phyloP scores from a whole-genome alignment of 2,888 invertebrate genomes.

The Apotomis capreana region DNA sequence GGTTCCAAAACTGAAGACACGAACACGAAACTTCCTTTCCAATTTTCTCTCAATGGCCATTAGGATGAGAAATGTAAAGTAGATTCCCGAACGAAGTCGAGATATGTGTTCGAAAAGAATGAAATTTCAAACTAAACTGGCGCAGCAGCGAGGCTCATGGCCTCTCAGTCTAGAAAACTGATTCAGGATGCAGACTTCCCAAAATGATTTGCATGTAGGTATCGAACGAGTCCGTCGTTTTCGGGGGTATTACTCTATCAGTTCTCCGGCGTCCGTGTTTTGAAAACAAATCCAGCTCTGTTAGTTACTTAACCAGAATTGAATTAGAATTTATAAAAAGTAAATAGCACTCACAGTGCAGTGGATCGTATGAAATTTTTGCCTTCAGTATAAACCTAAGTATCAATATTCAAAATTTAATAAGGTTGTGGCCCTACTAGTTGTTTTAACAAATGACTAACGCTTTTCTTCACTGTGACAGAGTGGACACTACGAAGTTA shows the following conservation, averaged over 20 bases:
- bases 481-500: conserved; percentile 30
- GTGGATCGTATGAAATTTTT: too few relatives aligned
- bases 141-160: conserved; percentile 58
- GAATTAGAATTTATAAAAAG: too few relatives aligned
- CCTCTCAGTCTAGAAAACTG: conserved; percentile 55
- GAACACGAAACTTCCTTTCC: conserved; percentile 79
- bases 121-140: conserved; percentile 77
- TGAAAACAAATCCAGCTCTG: neutral
- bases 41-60: conserved; percentile 83
- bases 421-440: neutral
- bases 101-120: conserved; percentile 81
- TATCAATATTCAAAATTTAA: neutral
- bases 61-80: conserved; percentile 83
- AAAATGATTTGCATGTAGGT: conserved; percentile 62
- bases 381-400: too few relatives aligned
- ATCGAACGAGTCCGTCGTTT: conserved; percentile 47
- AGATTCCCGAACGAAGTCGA: conserved; percentile 78
- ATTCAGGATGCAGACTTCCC: conserved; percentile 60
- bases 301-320: too few relatives aligned
- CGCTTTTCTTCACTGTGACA: conserved; percentile 19
- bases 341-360: too few relatives aligned
- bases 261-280: conserved; percentile 15
- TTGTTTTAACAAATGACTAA: conserved; percentile 23
- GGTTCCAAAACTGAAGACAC: conserved; percentile 65
- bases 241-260: conserved; percentile 27